Evolutionary conservation across 2,888 invertebrate genomes (phyloP), one percentile per base, ranked within the genome.

Genomic region (Drosophila pseudotakahashii): DNA sequence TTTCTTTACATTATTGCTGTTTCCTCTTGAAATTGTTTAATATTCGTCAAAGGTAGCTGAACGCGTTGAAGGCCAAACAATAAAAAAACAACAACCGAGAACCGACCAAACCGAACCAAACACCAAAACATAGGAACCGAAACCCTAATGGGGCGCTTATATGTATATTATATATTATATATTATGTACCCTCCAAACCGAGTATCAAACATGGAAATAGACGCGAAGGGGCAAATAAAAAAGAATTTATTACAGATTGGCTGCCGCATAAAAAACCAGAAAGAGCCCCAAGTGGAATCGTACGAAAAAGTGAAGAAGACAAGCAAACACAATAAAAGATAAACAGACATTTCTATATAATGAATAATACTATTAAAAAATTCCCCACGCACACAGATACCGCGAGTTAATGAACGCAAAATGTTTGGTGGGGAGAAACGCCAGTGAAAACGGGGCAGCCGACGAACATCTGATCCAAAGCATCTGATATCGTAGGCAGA

Each of bases 21-120:
- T 71, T 71, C 73, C 73, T 73, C 55, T 74, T 79, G 64, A 88
- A 85, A 88, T 82, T 88, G 88, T 85, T 82, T 82, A 88, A 88
- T 88, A 82, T 88, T 82, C 83, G 77, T 84, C 73, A 85, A 88
- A 85, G 85, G 85, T 85, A 81, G 79, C 76, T 82, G 85, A 87
- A 85, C 85, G 89, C 84, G 54, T 62, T 68, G 81, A 85, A 85
- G 85, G 85, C 85, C 85, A 87, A 88, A 88, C 85, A 79, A 78
- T 54, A 63, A 73, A 36, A 36, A 59, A 53, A 48, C 13, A 37
- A 37, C 37, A 51, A 68, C 30, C 48, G 54, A 69, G 26, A 58
- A 34, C 52, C 30, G 45, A 68, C 23, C 41, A 44, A 73, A 52
- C 39, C 66, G 48, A 71, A 45, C 39, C 66, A 64, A 53, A 63